These are phyloP conservation scores for Paratilapia polleni DNA, from an alignment of 2,113 vertebrate genomes.

Conservation along the genomic window DNA sequence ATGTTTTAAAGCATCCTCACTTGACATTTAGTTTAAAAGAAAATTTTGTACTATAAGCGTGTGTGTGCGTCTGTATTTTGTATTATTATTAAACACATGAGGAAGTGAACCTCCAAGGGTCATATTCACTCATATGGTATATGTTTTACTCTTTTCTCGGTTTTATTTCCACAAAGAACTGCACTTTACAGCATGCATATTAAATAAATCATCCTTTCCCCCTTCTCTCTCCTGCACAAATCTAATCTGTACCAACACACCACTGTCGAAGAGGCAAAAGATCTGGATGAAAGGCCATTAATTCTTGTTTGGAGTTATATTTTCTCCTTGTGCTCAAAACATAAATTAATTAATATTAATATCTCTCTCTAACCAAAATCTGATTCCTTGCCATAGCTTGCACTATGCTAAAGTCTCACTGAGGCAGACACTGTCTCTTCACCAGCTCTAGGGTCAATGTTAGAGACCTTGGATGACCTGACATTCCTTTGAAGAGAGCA, in stretches of 20 bases:
- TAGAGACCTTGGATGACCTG: background rate
- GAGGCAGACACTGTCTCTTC: background rate
- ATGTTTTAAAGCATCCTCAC: background rate
- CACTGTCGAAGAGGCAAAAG: background rate
- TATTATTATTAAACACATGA: background rate
- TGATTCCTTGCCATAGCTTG: background rate
- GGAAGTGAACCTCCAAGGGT: too few relatives aligned
- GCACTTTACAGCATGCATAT: background rate
- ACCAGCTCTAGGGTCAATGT: background rate
- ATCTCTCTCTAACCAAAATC: background rate
- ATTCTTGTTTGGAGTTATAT: conserved; percentile 23
- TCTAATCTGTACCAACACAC: conserved; percentile 15
- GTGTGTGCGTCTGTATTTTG: background rate
- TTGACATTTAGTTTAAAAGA: background rate
- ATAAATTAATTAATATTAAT: conserved; percentile 39
- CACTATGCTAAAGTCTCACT: background rate
- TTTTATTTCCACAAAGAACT: background rate
- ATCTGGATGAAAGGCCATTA: conserved; percentile 17
- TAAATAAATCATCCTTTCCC: background rate
- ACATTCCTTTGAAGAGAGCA: background rate
- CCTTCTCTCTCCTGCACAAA: background rate
- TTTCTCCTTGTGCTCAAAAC: conserved; percentile 17
- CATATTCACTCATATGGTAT: background rate
- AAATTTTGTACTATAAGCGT: background rate
- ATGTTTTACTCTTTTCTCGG: background rate